Base-by-base conservation (phyloP, 2,113 vertebrate genomes). In the Redunca redunca region DNA sequence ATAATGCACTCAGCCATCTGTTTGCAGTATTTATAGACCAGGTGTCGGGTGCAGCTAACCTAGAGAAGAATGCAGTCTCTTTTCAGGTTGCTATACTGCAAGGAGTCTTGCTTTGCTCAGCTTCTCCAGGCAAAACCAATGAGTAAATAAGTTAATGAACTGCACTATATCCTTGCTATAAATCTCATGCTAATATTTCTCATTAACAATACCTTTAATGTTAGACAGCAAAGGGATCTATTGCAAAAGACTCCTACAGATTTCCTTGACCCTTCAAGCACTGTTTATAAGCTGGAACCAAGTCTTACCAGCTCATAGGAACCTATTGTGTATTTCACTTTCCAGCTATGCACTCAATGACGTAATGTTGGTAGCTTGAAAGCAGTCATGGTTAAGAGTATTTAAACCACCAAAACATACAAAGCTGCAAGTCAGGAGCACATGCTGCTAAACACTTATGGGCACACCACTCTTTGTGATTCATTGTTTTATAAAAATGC, bases 1-100 rank as follows among this genome's bases (percentile, higher is more conserved):
- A 97, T 93, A 71, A 96, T 83, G 81, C 78, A 95, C 96, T 88
- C 87, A 50, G 90, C 71, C 77, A 82, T 62, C 74, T 81, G 55
- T 58, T 55, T 90, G 43, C 43, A 40, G 4, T 81, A 17, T 98
- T 98, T 97, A 85, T 77, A 46, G n/a, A 28, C 36, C 88, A 88
- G 84, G 74, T 67, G 64, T 87, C 88, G 67, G 88, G 62, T 77
- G 74, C 74, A 19, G 30, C 71, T 17, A 83, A 94, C 33, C 77
- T 23, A 50, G 83, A 58, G 80, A 92, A 84, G 78, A 58, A 81
- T 50, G 58, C 14, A 26, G 53, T 64, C 58, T 67, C 80, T 28
- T 6, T 48, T 52, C 43, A 10, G 48, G 50, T 48, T 48, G 16
- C 23, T 9, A 4, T 40, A 2, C 40, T 23, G 2, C 28, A 26